phyloP scores from a whole-genome alignment of 2,113 vertebrate species.

The Patagioenas fasciata region DNA sequence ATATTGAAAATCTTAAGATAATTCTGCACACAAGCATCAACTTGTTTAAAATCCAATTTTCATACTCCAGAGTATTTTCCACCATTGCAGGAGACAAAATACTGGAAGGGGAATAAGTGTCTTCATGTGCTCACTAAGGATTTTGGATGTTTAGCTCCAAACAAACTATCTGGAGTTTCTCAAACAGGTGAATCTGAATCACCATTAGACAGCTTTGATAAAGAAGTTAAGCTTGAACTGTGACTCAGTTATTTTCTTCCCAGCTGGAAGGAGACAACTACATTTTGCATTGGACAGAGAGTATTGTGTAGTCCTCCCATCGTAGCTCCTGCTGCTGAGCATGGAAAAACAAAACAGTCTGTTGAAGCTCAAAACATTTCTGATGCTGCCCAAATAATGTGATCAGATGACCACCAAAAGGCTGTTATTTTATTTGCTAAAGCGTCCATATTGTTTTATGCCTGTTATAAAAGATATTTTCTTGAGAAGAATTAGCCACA shows the following conservation, averaged over 20 bases:
- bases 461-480: not conserved
- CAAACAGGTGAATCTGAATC: not conserved
- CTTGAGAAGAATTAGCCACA: not conserved
- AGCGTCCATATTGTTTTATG: not conserved
- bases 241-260: not conserved
- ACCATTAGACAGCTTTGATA: not conserved
- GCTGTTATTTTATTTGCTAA: not conserved
- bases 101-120: accelerated
- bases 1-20: not conserved
- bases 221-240: constrained; percentile 2
- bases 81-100: not conserved
- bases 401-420: not conserved
- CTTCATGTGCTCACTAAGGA: not conserved
- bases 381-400: not conserved
- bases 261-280: not conserved
- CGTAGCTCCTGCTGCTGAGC: not conserved
- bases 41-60: not conserved
- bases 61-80: not conserved
- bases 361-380: not conserved
- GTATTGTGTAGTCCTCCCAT: not conserved
- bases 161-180: not conserved
- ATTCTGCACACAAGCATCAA: not conserved
- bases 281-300: not conserved
- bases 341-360: accelerated
- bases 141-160: not conserved